A percentile compares a stretch with the other conserved stretches of the same genome.
Evolutionary conservation across 1,140 invertebrate genomes (phyloP).

Genomic region (Polypedilum vanderplanki): DNA sequence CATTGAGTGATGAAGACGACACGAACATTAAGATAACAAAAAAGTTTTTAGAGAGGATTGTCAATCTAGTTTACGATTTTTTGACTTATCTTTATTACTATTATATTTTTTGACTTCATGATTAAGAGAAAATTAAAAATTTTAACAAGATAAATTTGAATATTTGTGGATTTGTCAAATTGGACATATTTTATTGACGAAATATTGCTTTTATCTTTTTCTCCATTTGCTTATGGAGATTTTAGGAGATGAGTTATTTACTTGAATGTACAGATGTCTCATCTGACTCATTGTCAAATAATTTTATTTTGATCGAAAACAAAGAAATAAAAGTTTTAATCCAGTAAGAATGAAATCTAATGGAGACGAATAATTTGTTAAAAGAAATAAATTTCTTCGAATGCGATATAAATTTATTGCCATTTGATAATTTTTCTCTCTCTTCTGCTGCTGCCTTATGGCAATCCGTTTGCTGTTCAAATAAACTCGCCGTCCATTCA

Average conservation of each 20-base stretch:
- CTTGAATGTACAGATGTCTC: too few relatives aligned
- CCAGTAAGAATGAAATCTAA: neutral
- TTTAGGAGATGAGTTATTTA: too few relatives aligned
- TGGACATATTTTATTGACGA: too few relatives aligned
- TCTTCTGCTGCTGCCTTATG: neutral
- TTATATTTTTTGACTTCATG: too few relatives aligned
- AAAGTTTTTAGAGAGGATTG: neutral
- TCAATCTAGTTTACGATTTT: conserved; percentile 9
- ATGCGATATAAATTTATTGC: conserved; percentile 10
- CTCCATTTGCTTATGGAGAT: too few relatives aligned
- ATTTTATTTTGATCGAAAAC: neutral
- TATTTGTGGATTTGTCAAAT: too few relatives aligned
- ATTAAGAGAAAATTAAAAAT: too few relatives aligned
- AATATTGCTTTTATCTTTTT: too few relatives aligned
- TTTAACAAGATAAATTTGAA: too few relatives aligned
- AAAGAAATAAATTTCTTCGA: conserved; percentile 5
- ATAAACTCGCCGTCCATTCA: conserved; percentile 23
- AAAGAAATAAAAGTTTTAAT: neutral
- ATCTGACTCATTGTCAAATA: too few relatives aligned
- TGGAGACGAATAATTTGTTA: neutral
- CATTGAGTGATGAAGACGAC: too few relatives aligned
- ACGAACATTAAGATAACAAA: too few relatives aligned
- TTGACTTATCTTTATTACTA: neutral
- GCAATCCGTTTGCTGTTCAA: neutral
- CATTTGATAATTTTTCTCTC: neutral